Conservation (phyloP, 2,797 vertebrate species). For the Platyrinchus mystaceus region DNA sequence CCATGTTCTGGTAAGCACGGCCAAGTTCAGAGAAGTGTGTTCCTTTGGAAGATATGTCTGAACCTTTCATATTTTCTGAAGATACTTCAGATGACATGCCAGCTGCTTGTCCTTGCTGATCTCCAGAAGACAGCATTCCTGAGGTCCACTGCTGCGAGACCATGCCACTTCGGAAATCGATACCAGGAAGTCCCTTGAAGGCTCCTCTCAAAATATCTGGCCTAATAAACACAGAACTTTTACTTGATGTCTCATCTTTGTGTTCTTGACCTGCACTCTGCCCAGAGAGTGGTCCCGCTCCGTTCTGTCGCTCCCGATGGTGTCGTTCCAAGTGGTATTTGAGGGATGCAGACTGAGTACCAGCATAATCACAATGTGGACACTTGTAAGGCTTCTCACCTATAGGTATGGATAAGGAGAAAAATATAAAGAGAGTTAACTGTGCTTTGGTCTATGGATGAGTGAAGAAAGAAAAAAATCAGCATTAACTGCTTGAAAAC, state of each 20-base stretch:
- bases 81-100: slow-evolving; percentile 76
- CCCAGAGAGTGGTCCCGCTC: slow-evolving; percentile 84
- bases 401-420: slow-evolving; percentile 68
- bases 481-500: slow-evolving; percentile 47
- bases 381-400: slow-evolving; percentile 99
- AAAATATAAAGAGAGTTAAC: slow-evolving; percentile 59
- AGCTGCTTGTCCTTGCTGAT: slow-evolving; percentile 83
- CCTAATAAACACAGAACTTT: slow-evolving; percentile 88
- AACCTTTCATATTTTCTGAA: slow-evolving; percentile 83
- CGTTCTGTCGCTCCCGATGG: slow-evolving; percentile 94
- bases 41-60: slow-evolving; percentile 82
- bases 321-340: slow-evolving; percentile 98
- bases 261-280: slow-evolving; percentile 81
- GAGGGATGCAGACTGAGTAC: slow-evolving; percentile 96
- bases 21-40: slow-evolving; percentile 91
- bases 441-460: neutral
- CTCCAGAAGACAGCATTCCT: slow-evolving; percentile 84
- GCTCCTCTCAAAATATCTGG: slow-evolving; percentile 93
- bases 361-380: slow-evolving; percentile 98
- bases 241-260: slow-evolving; percentile 85
- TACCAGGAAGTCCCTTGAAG: slow-evolving; percentile 87
- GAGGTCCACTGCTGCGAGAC: slow-evolving; percentile 91
- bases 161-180: slow-evolving; percentile 90
- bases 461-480: slow-evolving; percentile 6
- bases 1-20: slow-evolving; percentile 91